These are phyloP conservation scores for Cyphomyrus discorhynchus DNA, from an alignment of 2,113 vertebrate species.

Conservation along the genomic window DNA sequence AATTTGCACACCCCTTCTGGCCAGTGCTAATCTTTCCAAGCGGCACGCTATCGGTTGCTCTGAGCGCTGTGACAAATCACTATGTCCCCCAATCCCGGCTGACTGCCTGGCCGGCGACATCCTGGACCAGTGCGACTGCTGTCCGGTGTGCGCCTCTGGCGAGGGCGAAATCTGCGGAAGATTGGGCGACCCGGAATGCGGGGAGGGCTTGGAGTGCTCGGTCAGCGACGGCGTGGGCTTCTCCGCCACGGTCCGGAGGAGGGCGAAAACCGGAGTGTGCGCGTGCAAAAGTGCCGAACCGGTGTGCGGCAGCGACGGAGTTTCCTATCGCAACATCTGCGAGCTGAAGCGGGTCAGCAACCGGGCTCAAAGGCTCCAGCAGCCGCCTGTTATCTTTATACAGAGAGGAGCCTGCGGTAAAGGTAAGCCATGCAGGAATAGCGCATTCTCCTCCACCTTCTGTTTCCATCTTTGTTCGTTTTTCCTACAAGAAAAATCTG, in stretches of 20 bases:
- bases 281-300: slow-evolving; percentile 67
- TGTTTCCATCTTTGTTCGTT: background rate
- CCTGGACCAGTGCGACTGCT: slow-evolving; percentile 78
- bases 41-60: slow-evolving; percentile 51
- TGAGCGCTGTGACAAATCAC: slow-evolving; percentile 67
- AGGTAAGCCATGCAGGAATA: slow-evolving; percentile 58
- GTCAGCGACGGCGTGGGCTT: slow-evolving; percentile 59
- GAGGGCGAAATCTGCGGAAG: slow-evolving; percentile 72
- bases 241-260: slow-evolving; percentile 68
- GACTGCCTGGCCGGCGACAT: slow-evolving; percentile 61
- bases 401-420: slow-evolving; percentile 82
- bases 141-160: slow-evolving; percentile 73
- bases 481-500: background rate
- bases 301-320: slow-evolving; percentile 86
- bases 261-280: slow-evolving; percentile 68
- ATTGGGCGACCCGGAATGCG: slow-evolving; percentile 63
- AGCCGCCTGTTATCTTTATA: slow-evolving; percentile 77
- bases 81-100: slow-evolving; percentile 58
- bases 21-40: slow-evolving; percentile 37
- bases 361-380: slow-evolving; percentile 57
- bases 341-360: slow-evolving; percentile 76
- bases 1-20: slow-evolving; percentile 22
- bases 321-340: slow-evolving; percentile 79
- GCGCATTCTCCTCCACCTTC: background rate
- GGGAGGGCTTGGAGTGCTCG: slow-evolving; percentile 70